Conservation (phyloP, 2,888 invertebrate genomes). For the Archips crataeganus region DNA sequence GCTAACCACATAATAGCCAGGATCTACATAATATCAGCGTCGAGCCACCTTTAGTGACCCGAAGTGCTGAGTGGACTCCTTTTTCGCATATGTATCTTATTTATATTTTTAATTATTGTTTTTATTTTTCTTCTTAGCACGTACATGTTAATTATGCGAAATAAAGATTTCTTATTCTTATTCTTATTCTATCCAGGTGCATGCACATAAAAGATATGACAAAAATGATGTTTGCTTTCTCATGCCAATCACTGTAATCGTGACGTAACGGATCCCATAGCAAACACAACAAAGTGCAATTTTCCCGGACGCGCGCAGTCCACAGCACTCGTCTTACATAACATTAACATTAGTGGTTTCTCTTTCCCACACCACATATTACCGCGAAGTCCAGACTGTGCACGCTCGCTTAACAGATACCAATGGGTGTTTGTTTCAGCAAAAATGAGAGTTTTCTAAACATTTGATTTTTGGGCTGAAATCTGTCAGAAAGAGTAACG, state of each 20-base stretch:
- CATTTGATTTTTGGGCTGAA: neutral
- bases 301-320: neutral
- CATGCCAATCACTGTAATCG: neutral
- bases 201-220: neutral
- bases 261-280: slow-evolving; percentile 11
- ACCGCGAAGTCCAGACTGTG: neutral
- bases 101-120: too few relatives aligned
- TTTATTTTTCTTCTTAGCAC: too few relatives aligned
- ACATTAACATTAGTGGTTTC: slow-evolving; percentile 15
- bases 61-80: too few relatives aligned
- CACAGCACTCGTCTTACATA: slow-evolving; percentile 9
- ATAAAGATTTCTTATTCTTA: too few relatives aligned
- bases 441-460: neutral
- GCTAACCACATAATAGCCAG: too few relatives aligned
- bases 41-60: too few relatives aligned
- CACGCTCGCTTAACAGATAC: neutral
- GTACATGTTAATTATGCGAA: too few relatives aligned
- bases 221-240: slow-evolving; percentile 8
- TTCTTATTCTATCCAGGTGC: neutral
- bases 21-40: too few relatives aligned
- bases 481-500: too few relatives aligned
- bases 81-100: too few relatives aligned
- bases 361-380: slow-evolving; percentile 15
- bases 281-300: slow-evolving; percentile 14
- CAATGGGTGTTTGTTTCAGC: neutral